Evolutionary conservation across 2,113 vertebrate species (phyloP), one percentile per base, ranked within the genome.

Genomic region (Rhinogobius similis): DNA sequence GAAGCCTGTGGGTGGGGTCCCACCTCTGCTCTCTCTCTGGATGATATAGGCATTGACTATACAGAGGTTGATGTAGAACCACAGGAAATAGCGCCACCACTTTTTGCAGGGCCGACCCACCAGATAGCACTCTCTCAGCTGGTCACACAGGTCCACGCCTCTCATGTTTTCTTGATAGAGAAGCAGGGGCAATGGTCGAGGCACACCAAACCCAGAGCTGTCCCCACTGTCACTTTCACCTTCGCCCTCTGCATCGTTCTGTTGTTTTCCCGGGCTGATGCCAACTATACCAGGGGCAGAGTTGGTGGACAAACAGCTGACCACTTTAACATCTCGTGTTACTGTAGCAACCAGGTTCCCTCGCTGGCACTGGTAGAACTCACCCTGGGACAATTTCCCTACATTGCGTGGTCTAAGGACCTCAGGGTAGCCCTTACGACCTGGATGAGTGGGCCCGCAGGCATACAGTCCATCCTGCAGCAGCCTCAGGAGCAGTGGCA

Each of bases 31-130:
- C 87, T 94, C 93, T 43, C 90, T 83, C 82, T 91, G 82, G 69
- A 94, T 79, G 69, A 94, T 80, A 82, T 93, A 94, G 52, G 93
- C 92, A 23, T 94, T 92, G 71, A 94, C 93, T 26, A 94, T 92
- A 82, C 93, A 93, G 75, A 94, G 75, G 36, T 94, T 94, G 27
- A 94, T 89, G 56, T 94, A 93, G 85, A 94, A 94, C 93, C 93
- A 94, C 77, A 94, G 83, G 74, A 94, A 93, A 85, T 93, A 94
- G 82, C 93, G 92, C 93, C 93, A 94, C 93, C 93, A 94, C 84
- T 94, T 93, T 78, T 93, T 94, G 44, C 92, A 93, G 0, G 93
- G 92, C 70, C 93, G 78, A 44, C 93, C 93, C 0, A 94, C 93
- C 80, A 93, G 92, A 86, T 94, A 94, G 89, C 93, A 94, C 41